Conservation (phyloP, 2,113 vertebrate genomes). For the Zosterops pallidus region DNA sequence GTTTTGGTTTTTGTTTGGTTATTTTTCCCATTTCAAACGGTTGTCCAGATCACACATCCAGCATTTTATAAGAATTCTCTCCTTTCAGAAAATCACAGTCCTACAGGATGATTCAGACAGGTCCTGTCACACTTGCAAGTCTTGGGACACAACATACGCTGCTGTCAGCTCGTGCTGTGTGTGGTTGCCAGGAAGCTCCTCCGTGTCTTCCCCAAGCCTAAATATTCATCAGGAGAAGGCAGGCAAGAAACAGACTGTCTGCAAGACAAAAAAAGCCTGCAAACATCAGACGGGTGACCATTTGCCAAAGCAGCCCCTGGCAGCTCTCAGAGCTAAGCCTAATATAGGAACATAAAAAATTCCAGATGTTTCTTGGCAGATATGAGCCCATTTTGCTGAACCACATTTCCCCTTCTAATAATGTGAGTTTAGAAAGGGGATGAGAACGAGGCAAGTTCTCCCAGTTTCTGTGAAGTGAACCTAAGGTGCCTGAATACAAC, state of each 20-base stretch:
- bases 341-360: neutral
- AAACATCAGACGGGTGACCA: neutral
- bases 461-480: neutral
- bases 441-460: neutral
- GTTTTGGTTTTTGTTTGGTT: neutral
- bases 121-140: neutral
- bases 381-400: neutral
- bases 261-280: neutral
- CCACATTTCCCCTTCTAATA: neutral
- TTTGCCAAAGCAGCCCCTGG: neutral
- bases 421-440: neutral
- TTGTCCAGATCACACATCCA: neutral
- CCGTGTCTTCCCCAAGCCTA: neutral
- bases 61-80: neutral
- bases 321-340: neutral
- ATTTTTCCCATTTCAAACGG: neutral
- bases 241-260: neutral
- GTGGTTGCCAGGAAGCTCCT: neutral
- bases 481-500: neutral
- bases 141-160: neutral
- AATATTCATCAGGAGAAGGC: neutral
- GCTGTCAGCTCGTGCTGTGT: neutral
- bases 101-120: neutral
- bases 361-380: constrained; percentile 5
- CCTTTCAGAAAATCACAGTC: neutral